Conservation (phyloP, 2,113 vertebrate genomes). For the Chamaetylas fuelleborni region DNA sequence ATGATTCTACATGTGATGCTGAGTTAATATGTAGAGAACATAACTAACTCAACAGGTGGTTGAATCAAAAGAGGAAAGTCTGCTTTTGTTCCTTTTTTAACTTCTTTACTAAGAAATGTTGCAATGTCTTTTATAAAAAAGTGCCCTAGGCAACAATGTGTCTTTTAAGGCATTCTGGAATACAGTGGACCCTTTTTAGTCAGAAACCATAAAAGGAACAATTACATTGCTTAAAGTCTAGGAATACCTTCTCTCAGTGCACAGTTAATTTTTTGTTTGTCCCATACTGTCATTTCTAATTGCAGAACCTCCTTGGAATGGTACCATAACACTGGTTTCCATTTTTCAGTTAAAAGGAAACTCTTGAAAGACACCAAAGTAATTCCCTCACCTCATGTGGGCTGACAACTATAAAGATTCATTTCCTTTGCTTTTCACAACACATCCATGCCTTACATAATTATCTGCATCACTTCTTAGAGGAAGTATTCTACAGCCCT, state of each 20-base stretch:
- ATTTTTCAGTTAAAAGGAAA: background rate
- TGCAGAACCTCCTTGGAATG: background rate
- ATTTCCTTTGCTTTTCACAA: background rate
- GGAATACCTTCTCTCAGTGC: background rate
- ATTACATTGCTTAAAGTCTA: background rate
- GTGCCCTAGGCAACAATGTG: background rate
- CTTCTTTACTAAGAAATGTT: background rate
- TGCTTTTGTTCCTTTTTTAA: background rate
- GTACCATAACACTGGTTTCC: background rate
- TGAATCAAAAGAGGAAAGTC: background rate
- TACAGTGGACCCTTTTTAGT: background rate
- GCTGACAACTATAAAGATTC: background rate
- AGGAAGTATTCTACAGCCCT: background rate
- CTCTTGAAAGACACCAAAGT: background rate
- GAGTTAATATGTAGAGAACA: background rate
- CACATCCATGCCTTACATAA: background rate
- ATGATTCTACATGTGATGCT: background rate
- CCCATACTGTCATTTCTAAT: background rate
- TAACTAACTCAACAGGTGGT: background rate
- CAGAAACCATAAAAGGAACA: background rate
- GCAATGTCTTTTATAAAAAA: background rate
- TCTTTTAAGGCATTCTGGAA: background rate
- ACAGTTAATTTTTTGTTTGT: background rate
- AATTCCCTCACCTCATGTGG: background rate
- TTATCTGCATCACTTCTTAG: background rate